Base-by-base conservation (phyloP, 1,140 invertebrate genomes). In the Papilio polyxenes region DNA sequence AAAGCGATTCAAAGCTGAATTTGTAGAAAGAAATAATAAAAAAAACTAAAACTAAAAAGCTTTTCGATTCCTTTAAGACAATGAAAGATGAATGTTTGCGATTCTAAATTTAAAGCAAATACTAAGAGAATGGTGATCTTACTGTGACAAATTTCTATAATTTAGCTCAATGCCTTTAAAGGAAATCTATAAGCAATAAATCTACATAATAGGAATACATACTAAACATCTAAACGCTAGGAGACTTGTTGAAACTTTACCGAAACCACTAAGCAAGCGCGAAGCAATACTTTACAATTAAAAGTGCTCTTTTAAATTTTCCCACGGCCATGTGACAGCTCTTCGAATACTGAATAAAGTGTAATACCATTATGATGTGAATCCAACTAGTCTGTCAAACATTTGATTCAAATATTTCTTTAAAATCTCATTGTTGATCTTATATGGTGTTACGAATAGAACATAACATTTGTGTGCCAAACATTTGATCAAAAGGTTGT, bases 161-260 rank as follows among this genome's bases (percentile, higher is more conserved):
- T 77, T 78, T 79, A 69, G 6, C n/a, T 75, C 80, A 51, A 85
- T 20, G 76, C 20, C 44, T 76, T 80, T 77, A 83, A 81, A 84
- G 72, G 72, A 80, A 85, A 87, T 85, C 74, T 87, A 87, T 72
- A 87, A 76, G 81, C 85, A 84, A 87, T 76, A 69, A 76, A 82
- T 82, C 86, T 85, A 89, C 82, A 81, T 83, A 82, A 88, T 87
- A 84, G 80, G 31, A 83, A 83, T 87, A 87, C 87, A 89, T 78
- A 85, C 89, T 89, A 87, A 87, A 85, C 40, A 85, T 85, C 88
- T 90, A 89, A 83, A 89, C 83, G 86, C 82, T 89, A 89, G 15
- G 31, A 86, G 87, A 91, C 91, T 92, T 90, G 90, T 92, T 87
- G 87, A 81, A 84, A 87, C 87, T 84, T 80, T 87, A 86, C 65